phyloP scores from a whole-genome alignment of 2,888 invertebrate genomes.

The Cepaea hortensis region DNA sequence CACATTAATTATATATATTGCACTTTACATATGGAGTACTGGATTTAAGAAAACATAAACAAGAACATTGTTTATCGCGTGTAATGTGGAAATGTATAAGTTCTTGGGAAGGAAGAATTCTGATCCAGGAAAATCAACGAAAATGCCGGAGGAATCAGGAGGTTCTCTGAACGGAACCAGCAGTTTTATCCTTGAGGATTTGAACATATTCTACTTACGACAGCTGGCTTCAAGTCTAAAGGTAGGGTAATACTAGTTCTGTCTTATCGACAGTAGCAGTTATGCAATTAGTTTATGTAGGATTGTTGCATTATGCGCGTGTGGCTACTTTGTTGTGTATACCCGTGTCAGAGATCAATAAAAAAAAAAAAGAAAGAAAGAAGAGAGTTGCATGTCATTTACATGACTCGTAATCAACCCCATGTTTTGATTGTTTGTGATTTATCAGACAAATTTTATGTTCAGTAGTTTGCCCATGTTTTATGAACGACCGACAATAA shows the following conservation, averaged over 20 bases:
- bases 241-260: constrained; percentile 56
- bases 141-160: background rate
- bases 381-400: no score
- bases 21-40: no score
- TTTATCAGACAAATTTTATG: no score
- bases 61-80: background rate
- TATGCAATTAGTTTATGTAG: no score
- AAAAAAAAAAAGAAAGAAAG: no score
- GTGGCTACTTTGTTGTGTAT: background rate
- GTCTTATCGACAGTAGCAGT: no score
- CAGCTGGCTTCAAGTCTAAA: constrained; percentile 68
- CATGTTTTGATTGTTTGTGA: no score
- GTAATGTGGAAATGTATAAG: constrained; percentile 26
- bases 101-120: constrained; percentile 31
- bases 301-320: no score
- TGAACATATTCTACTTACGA: constrained; percentile 69
- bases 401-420: no score
- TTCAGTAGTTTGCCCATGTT: no score
- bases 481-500: no score
- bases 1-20: no score
- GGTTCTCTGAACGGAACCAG: background rate
- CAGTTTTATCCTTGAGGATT: constrained; percentile 67
- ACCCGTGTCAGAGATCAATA: background rate
- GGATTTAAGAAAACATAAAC: background rate
- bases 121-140: constrained; percentile 8